Evolutionary conservation across 2,797 vertebrate species (phyloP), one percentile per base, ranked within the genome.

Genomic region (Bufotes viridis): DNA sequence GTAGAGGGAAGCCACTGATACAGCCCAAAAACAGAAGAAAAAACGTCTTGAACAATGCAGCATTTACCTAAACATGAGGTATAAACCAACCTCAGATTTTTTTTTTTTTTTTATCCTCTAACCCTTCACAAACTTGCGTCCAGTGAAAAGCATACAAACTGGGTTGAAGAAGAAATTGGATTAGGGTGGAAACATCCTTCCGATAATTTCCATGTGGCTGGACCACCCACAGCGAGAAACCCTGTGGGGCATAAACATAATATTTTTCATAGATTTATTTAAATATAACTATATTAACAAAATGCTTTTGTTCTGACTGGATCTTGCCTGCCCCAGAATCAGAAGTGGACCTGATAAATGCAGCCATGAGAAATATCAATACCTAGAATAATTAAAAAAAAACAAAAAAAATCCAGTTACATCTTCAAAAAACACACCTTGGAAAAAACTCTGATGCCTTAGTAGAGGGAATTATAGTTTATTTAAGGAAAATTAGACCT

Each of bases 211-310:
- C 51, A 89, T 57, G 42, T 61, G 42, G 42, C 60, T 85, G 69
- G 72, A 82, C 18, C 26, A 29, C 58, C 79, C 88, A 78, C 76
- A 78, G 29, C 57, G 55, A 76, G 69, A 51, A 65, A 67, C 78
- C 72, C n/a, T 60, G 61, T 55, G 61, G 84, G 83, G 17, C 29
- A 87, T 72, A 86, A 78, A 82, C 7, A 53, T 87, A 76, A 57
- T 79, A 84, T 90, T 90, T 90, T 93, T 89, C 91, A 89, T 89
- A 89, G 72, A 89, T 76, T 42, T 88, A 85, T 85, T 85, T 89
- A 89, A 86, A 86, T 89, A 86, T 75, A 86, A 82, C 69, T 89
- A 86, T 89, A 86, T 81, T 82, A 70, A 82, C 82, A 85, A 86
- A 89, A 89, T 89, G 78, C 34, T 87, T 87, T 86, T 81, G 78